Conservation (phyloP, 2,888 invertebrate genomes). For the Diarsia brunnea region DNA sequence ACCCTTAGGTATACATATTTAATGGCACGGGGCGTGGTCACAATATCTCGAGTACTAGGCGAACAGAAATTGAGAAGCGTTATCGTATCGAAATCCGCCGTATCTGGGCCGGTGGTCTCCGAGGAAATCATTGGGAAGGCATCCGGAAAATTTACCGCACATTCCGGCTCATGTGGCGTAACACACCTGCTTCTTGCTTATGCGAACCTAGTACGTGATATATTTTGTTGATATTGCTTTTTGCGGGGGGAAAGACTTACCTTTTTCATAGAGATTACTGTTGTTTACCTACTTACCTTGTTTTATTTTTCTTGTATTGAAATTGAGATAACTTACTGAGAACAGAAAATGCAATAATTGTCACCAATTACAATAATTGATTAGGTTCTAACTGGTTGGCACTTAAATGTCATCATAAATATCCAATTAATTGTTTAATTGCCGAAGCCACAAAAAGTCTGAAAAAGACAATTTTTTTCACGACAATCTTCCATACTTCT, state of each 20-base stretch:
- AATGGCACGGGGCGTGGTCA: slow-evolving; percentile 84
- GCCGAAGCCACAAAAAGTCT: slow-evolving; percentile 20
- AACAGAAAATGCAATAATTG: slow-evolving; percentile 33
- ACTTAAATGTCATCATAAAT: slow-evolving; percentile 45
- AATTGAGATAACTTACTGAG: not conserved
- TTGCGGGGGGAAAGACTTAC: slow-evolving; percentile 62
- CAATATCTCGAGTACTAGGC: slow-evolving; percentile 83
- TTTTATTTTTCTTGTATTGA: slow-evolving; percentile 31
- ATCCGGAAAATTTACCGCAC: slow-evolving; percentile 92
- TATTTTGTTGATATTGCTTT: slow-evolving; percentile 82
- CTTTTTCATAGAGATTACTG: slow-evolving; percentile 62
- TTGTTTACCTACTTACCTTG: slow-evolving; percentile 44
- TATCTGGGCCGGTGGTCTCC: slow-evolving; percentile 92
- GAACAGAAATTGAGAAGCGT: slow-evolving; percentile 88
- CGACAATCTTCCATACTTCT: slow-evolving; percentile 4
- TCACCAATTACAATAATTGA: slow-evolving; percentile 27
- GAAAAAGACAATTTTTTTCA: slow-evolving; percentile 5
- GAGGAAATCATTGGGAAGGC: slow-evolving; percentile 95
- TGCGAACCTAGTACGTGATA: slow-evolving; percentile 85
- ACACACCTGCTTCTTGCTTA: slow-evolving; percentile 88
- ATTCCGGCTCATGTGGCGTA: slow-evolving; percentile 87
- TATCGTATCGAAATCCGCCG: slow-evolving; percentile 90
- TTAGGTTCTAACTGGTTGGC: slow-evolving; percentile 12
- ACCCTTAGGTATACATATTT: slow-evolving; percentile 82
- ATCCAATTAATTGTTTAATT: slow-evolving; percentile 38